Percentiles rank a stretch among this genome's conserved stretches.
Conservation (phyloP, 1,140 invertebrate species). For the Saxidomus purpurata region DNA sequence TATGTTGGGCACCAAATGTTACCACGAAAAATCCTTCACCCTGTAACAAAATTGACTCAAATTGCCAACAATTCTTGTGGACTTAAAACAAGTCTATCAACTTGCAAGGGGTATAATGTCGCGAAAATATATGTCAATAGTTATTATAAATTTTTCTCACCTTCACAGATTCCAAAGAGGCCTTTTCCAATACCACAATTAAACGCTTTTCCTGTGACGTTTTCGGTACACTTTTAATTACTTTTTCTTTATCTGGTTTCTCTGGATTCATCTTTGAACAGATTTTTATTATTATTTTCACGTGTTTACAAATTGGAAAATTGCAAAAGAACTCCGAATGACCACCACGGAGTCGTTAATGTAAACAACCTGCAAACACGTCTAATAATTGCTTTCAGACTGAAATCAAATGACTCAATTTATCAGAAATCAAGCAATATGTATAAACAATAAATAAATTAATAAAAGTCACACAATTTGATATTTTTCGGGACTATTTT, state of each 20-base stretch:
- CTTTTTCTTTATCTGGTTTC: slow-evolving; percentile 72
- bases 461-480: too few relatives aligned
- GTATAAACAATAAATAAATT: too few relatives aligned
- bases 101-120: too few relatives aligned
- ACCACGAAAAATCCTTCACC: too few relatives aligned
- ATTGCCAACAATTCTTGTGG: too few relatives aligned
- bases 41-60: too few relatives aligned
- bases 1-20: too few relatives aligned
- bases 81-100: too few relatives aligned
- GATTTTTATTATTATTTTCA: slow-evolving; percentile 25
- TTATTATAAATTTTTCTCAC: slow-evolving; percentile 86
- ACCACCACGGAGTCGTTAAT: neutral
- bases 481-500: too few relatives aligned
- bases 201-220: slow-evolving; percentile 90
- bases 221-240: slow-evolving; percentile 78
- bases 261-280: slow-evolving; percentile 32
- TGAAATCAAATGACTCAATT: too few relatives aligned
- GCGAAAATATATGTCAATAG: slow-evolving; percentile 5
- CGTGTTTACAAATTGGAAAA: slow-evolving; percentile 31
- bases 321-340: slow-evolving; percentile 24
- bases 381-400: too few relatives aligned
- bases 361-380: slow-evolving; percentile 17
- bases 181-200: slow-evolving; percentile 97
- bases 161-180: slow-evolving; percentile 98
- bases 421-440: too few relatives aligned